Evolutionary conservation across 1,140 invertebrate species (phyloP), one percentile per base, ranked within the genome.

Genomic region (Centruroides vittatus): DNA sequence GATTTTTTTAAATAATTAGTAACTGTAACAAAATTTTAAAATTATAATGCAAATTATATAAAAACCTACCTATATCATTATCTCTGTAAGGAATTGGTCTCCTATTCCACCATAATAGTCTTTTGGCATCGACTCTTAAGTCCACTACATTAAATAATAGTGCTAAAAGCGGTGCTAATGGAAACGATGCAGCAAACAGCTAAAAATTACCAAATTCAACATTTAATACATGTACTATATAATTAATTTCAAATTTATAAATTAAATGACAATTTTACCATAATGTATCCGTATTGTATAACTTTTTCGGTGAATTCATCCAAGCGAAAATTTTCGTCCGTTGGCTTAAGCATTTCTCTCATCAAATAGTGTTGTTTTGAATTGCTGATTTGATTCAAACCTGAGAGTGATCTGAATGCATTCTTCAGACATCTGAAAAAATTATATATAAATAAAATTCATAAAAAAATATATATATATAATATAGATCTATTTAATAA

Each of bases 121-220:
- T 61, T 53, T 72, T 71, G 9, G 73, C 74, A 68, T 78, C 76
- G 9, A 77, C 66, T 58, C 71, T 61, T 10, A 74, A 66, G 61
- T 78, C 76, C 9, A 76, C 63, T 3, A 71, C 47, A 56, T 70
- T 72, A 49, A 71, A 70, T 3, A 75, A n/a, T 6, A 77, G 65
- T 5, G 73, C 74, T 54, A 78, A 62, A 13, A 77, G 58, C 3
- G 76, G 76, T 8, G 73, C 76, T 47, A 78, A 61, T 5, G 76
- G 75, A 48, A 78, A 73, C 0, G 76, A 75, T 4, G 72, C 73
- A 7, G 76, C 73, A 72, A 78, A 78, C 58, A 78, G 60, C 76
- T 78, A 65, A 36, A 69, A 67, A 47, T 48, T 36, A 60, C 13
- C n/a, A 55, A 56, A 46, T 47, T 3, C 8, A 51, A 5, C 50